These are phyloP conservation scores for Alcedo atthis DNA, from an alignment of 2,797 vertebrate species.

Conservation along the genomic window DNA sequence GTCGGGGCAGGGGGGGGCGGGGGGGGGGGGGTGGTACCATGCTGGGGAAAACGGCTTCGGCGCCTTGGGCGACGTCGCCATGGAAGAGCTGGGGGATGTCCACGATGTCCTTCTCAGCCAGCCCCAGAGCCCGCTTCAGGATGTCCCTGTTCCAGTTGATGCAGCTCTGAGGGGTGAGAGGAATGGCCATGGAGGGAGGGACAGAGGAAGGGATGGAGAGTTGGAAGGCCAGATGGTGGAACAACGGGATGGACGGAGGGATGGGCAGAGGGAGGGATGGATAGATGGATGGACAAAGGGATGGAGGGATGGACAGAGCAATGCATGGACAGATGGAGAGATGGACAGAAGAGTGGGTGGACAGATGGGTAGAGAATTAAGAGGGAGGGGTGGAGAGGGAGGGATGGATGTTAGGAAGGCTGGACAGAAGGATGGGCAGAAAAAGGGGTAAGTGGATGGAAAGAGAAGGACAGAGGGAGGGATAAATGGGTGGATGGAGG, in stretches of 20 bases:
- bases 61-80: background rate
- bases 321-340: no score
- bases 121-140: slow-evolving; percentile 86
- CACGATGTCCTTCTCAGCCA: slow-evolving; percentile 86
- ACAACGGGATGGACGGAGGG: no score
- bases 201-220: background rate
- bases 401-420: fast-evolving
- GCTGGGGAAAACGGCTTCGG: slow-evolving; percentile 86
- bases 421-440: background rate
- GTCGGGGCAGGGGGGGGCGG: background rate
- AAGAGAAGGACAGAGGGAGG: no score
- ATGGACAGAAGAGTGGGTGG: fast-evolving
- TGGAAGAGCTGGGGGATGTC: slow-evolving; percentile 90
- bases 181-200: background rate
- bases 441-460: background rate
- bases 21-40: slow-evolving; percentile 76
- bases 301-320: background rate
- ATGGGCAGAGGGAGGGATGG: no score
- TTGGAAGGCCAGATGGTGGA: no score
- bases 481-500: no score
- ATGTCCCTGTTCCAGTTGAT: slow-evolving; percentile 91
- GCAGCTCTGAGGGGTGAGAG: slow-evolving; percentile 75
- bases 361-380: background rate
- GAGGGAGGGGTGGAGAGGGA: no score
- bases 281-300: no score